Conservation (phyloP, 2,888 invertebrate genomes). For the Romanomermis culicivorax region DNA sequence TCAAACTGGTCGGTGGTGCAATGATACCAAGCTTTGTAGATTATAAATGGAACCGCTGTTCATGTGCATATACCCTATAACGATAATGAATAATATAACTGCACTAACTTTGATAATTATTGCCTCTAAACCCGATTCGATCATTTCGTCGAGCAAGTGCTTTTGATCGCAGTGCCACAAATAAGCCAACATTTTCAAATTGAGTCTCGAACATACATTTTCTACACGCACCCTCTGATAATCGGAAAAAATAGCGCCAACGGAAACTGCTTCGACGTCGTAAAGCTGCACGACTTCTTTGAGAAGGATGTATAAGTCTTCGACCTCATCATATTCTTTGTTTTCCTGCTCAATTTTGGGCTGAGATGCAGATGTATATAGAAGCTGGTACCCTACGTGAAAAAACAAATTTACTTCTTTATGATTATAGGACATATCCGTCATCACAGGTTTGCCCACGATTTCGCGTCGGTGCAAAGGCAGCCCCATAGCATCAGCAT, state of each 20-base stretch:
- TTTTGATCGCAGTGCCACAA: conserved; percentile 88
- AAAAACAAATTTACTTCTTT: too few relatives aligned
- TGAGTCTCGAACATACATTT: conserved; percentile 57
- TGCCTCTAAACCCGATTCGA: conserved; percentile 68
- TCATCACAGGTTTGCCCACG: conserved; percentile 56
- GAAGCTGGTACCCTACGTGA: too few relatives aligned
- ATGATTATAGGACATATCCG: conserved; percentile 49
- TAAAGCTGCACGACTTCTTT: conserved; percentile 39
- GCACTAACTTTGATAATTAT: conserved; percentile 87
- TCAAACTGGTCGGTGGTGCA: too few relatives aligned
- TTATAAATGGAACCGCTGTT: too few relatives aligned
- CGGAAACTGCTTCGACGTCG: conserved; percentile 64
- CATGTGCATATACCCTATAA: too few relatives aligned
- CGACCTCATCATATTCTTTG: conserved; percentile 77
- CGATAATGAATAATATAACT: too few relatives aligned
- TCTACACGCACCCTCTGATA: conserved; percentile 93
- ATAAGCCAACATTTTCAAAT: conserved; percentile 67
- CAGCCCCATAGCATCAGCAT: conserved; percentile 76
- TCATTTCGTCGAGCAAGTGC: conserved; percentile 86
- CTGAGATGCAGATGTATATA: too few relatives aligned
- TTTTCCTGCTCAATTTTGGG: background rate
- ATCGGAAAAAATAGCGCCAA: conserved; percentile 90
- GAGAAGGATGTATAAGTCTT: conserved; percentile 71
- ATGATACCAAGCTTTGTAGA: too few relatives aligned
- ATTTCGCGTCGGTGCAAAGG: conserved; percentile 69